Evolutionary conservation across 2,888 invertebrate genomes (phyloP).

Genomic region (Helleia helle): DNA sequence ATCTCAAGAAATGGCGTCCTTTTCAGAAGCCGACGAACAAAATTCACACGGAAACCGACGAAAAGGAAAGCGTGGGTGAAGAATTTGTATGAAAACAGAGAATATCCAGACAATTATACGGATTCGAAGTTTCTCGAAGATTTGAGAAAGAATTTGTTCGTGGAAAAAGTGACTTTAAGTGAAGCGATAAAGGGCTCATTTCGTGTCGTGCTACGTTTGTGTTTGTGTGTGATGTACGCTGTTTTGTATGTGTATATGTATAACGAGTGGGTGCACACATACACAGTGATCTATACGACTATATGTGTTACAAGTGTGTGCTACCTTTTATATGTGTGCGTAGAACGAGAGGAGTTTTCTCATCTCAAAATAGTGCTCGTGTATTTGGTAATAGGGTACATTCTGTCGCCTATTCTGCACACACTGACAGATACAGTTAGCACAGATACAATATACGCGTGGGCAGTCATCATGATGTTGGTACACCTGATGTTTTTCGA

Average conservation of each 20-base stretch:
- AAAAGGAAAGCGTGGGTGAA: slow-evolving; percentile 83
- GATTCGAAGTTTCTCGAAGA: slow-evolving; percentile 90
- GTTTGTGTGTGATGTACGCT: slow-evolving; percentile 82
- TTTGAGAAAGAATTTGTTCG: slow-evolving; percentile 86
- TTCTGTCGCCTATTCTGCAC: slow-evolving; percentile 92
- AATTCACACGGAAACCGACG: slow-evolving; percentile 30
- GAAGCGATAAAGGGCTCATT: slow-evolving; percentile 85
- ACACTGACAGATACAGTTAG: slow-evolving; percentile 97
- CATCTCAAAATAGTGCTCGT: slow-evolving; percentile 86
- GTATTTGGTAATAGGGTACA: slow-evolving; percentile 89
- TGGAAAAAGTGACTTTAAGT: slow-evolving; percentile 79
- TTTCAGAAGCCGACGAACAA: slow-evolving; percentile 55
- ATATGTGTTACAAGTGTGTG: slow-evolving; percentile 72
- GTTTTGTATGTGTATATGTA: slow-evolving; percentile 82
- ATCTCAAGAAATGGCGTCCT: slow-evolving; percentile 18
- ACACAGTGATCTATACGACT: slow-evolving; percentile 75
- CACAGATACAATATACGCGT: slow-evolving; percentile 97
- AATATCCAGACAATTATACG: slow-evolving; percentile 94
- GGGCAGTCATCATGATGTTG: slow-evolving; percentile 89
- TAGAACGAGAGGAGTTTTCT: slow-evolving; percentile 35
- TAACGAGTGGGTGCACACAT: slow-evolving; percentile 78
- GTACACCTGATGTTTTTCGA: slow-evolving; percentile 94
- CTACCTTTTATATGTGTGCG: slow-evolving; percentile 74
- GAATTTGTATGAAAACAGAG: slow-evolving; percentile 90
- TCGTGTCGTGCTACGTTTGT: slow-evolving; percentile 85